Base-by-base conservation (phyloP, 2,113 vertebrate species). In the Onychostruthus taczanowskii region DNA sequence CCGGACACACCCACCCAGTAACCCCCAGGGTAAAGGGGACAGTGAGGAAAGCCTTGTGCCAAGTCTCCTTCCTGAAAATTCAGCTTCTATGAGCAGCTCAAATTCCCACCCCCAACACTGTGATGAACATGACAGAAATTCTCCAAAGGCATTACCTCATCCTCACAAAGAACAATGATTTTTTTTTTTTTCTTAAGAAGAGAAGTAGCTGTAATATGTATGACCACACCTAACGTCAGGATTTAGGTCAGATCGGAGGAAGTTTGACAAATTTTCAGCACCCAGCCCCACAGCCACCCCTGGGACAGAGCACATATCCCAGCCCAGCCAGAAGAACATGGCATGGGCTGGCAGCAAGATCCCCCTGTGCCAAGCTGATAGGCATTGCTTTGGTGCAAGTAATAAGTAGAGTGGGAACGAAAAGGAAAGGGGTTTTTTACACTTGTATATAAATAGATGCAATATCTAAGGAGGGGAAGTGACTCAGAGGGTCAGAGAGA, bases 391-490 rank as follows among this genome's bases (percentile, higher is more conserved):
- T 53, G 39, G 9, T 59, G 9, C 46, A 43, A 66, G 74, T 62
- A 76, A 83, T 24, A 68, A 43, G 43, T 14, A 74, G 61, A 95
- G 63, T 69, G 75, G 78, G 55, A 96, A 84, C 52, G 44, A 92
- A 95, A 93, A 92, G 90, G 90, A 94, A 92, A 93, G 78, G 59
- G 37, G 2, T 7, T 93, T 78, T 72, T 79, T 58, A 80, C 70
- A 59, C 85, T 43, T 11, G 31, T 53, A 20, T 95, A 95, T 66
- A 92, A 94, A 96, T 94, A 94, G 89, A 95, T 58, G 64, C 87
- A 64, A 92, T 94, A 94, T 95, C 94, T 94, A 94, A 95, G 61
- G 49, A 94, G 73, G 66, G 95, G 95, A 95, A 96, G 50, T 96
- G 94, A 97, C 94, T 97, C 93, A 97, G 87, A 77, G 61, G 84